Conservation (phyloP, 2,113 vertebrate genomes). For the Piaya cayana region DNA sequence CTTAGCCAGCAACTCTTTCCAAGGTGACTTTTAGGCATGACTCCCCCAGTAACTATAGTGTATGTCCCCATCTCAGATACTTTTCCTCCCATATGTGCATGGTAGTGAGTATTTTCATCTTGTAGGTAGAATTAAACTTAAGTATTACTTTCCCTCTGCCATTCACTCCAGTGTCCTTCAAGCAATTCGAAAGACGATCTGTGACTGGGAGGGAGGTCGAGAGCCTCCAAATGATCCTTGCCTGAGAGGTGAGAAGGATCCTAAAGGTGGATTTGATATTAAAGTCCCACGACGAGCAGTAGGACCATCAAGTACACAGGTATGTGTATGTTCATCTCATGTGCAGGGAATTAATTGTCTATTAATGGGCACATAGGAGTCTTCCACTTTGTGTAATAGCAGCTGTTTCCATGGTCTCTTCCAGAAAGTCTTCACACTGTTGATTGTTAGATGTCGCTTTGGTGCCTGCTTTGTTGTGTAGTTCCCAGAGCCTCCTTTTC, state of each 20-base stretch:
- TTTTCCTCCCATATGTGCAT: not conserved
- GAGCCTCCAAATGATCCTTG: conserved; percentile 98
- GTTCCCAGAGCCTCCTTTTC: not conserved
- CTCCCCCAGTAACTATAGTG: not conserved
- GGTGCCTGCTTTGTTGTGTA: not conserved
- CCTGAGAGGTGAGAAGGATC: conserved; percentile 96
- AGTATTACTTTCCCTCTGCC: not conserved
- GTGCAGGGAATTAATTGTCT: not conserved
- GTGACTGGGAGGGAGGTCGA: conserved; percentile 96
- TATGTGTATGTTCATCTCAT: conserved; percentile 38
- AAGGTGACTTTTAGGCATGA: not conserved
- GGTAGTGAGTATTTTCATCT: not conserved
- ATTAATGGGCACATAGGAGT: not conserved
- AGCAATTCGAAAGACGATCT: conserved; percentile 97
- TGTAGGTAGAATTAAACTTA: not conserved
- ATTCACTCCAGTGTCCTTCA: conserved; percentile 88
- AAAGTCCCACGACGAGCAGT: conserved; percentile 96
- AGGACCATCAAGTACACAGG: conserved; percentile 98
- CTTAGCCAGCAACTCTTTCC: not conserved
- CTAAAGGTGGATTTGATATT: conserved; percentile 98
- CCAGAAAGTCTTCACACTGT: not conserved
- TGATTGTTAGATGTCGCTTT: conserved; percentile 20
- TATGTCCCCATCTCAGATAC: not conserved
- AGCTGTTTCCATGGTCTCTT: not conserved
- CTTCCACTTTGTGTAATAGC: not conserved